Conservation (phyloP, 2,113 vertebrate genomes). For the Pandion haliaetus region DNA sequence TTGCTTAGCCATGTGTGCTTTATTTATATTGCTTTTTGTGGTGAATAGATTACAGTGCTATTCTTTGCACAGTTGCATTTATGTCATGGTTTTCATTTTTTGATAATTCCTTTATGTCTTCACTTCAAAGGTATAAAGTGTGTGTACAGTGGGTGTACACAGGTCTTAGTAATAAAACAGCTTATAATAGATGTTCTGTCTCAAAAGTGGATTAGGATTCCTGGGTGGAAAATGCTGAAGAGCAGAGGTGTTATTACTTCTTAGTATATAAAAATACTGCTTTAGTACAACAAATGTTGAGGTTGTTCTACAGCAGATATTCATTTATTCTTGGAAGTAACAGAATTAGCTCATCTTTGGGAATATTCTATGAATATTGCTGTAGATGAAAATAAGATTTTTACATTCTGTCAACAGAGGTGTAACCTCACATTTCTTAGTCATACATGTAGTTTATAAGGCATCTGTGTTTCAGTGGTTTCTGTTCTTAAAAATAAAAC, state of each 20-base stretch:
- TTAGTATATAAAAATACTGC: background rate
- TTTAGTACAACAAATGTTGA: background rate
- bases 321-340: background rate
- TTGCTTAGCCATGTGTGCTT: background rate
- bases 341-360: background rate
- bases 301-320: background rate
- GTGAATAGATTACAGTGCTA: background rate
- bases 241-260: background rate
- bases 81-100: background rate
- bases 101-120: background rate
- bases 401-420: background rate
- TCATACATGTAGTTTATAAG: background rate
- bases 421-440: background rate
- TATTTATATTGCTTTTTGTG: constrained; percentile 1
- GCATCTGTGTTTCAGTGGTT: background rate
- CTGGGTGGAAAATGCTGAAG: background rate
- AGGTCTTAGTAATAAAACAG: background rate
- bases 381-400: background rate
- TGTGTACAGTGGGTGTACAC: background rate
- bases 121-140: background rate
- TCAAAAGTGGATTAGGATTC: background rate
- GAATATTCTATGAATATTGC: background rate
- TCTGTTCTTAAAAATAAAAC: background rate
- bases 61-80: background rate
- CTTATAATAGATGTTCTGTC: background rate